Base-by-base conservation (phyloP, 2,113 vertebrate genomes). In the Perca flavescens region DNA sequence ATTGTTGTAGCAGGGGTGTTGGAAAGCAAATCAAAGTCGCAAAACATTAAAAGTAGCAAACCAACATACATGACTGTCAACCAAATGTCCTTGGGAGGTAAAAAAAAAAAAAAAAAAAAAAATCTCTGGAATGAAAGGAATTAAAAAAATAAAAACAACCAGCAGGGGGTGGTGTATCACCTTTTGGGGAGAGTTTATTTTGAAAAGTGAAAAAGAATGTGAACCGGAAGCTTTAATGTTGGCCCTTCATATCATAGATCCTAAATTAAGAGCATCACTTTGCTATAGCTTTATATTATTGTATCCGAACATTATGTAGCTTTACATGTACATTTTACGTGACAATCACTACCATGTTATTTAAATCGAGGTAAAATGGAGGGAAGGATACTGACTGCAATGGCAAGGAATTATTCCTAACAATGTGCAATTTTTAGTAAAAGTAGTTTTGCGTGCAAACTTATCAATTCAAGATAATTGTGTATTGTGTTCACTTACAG, bases 221-320 rank as follows among this genome's bases (percentile, higher is more conserved):
- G 46, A 84, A 81, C 86, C 91, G 88, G 89, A 91, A 89, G 84
- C 21, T 52, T n/a, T 74, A 22, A 46, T 3, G 16, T 36, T 21
- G 5, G 47, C 0, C 36, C 9, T 19, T 14, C 13, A 6, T 3
- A 1, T 28, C 83, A 72, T 4, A 88, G 86, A 87, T 91, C 46
- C 2, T 72, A 46, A 34, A n/a, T 11, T 12, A 0, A 12, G 47
- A 52, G 0, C 36, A 53, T 62, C 46, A 77, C 60, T 64, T 47
- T 0, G 1, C 6, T 47, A 0, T 19, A 21, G 63, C 7, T 17
- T 6, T 34, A 21, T 3, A 2, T n/a, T 53, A 4, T 9, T 74
- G 5, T 11, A 14, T 53, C 13, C 61, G 43, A 40, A 19, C 5
- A 15, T 52, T 28, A 14, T 40, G 17, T 47, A 61, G 15, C 9